Evolutionary conservation across 2,113 vertebrate genomes (phyloP).

Genomic region (Mustela lutreola): DNA sequence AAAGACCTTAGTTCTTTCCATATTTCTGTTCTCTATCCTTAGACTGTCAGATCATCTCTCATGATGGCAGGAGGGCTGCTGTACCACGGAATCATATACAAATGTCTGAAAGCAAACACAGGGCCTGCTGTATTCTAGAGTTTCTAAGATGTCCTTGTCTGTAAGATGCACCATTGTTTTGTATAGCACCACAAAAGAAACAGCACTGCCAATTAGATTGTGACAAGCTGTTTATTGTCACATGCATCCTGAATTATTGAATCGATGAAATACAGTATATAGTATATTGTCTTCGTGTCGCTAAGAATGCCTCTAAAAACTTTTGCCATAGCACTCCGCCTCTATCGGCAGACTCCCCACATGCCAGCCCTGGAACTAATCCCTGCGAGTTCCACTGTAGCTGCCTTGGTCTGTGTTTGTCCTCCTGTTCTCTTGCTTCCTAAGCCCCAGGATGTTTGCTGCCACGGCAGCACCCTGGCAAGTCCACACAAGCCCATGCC

Average conservation of each 20-base stretch:
- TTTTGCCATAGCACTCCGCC: background rate
- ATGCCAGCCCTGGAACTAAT: too few relatives aligned
- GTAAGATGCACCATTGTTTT: background rate
- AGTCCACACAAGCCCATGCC: background rate
- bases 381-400: background rate
- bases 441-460: background rate
- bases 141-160: background rate
- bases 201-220: background rate
- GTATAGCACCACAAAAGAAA: background rate
- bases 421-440: background rate
- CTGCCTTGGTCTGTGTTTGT: too few relatives aligned
- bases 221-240: background rate
- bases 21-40: background rate
- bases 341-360: background rate
- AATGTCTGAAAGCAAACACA: background rate
- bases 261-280: background rate
- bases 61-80: background rate
- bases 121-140: background rate
- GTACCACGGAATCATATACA: background rate
- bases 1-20: background rate
- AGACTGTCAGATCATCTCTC: background rate
- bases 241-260: background rate
- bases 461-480: background rate
- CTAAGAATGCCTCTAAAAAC: background rate
- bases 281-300: background rate